Evolutionary conservation across 2,888 invertebrate genomes (phyloP), one percentile per base, ranked within the genome.

Genomic region (Eupithecia centaureata): DNA sequence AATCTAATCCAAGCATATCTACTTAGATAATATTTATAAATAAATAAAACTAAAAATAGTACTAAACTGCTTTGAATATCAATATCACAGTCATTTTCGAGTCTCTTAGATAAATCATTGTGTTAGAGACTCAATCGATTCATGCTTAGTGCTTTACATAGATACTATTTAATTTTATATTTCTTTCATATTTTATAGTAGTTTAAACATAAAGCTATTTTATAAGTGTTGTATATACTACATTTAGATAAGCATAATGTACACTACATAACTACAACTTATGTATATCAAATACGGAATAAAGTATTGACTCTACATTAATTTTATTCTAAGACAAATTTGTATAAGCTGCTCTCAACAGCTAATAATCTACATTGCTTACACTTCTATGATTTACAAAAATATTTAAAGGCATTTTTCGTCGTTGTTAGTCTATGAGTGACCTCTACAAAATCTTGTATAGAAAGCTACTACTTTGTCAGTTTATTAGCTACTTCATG

Each of bases 31-130:
- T 57, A 60, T 61, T 59, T 51, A 35, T 79, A 83, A 84, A 84
- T 83, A 83, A 82, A 77, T 82, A 82, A 82, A 73, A 75, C 61
- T 75, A 73, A 70, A 76, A 74, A 75, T 78, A 78, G 74, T 79
- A 77, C 76, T 79, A 79, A 68, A 78, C 76, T 76, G 76, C 82
- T 86, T 86, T 85, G 84, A 86, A 86, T 86, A 77, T 82, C 79
- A 84, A 81, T 90, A 90, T 90, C 90, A 90, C 90, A 90, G 89
- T 84, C 81, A 87, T 84, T 85, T 79, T 75, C 61, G 77, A 79
- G 77, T 76, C 68, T 61, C 58, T 12, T 28, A 32, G 18, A 33
- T 67, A 62, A 52, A 65, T 38, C 27, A 60, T 28, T 60, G 54
- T 61, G 52, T 32, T 52, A 57, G 62, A 30, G 13, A 47, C 67